Evolutionary conservation across 1,140 invertebrate genomes (phyloP), one percentile per base, ranked within the genome.

Genomic region (Marisa cornuarietis): DNA sequence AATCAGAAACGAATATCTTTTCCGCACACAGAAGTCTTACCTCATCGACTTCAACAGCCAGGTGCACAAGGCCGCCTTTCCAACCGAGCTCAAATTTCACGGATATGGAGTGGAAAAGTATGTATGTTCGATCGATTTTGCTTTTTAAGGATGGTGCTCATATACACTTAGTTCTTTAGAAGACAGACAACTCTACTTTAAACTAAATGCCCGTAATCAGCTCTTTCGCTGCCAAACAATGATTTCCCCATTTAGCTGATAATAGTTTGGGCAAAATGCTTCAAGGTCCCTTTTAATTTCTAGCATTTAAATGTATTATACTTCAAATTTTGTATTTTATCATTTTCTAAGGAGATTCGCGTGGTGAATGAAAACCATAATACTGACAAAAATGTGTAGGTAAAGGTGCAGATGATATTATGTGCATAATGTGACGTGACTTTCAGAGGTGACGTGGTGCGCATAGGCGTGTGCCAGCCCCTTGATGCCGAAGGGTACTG

Each of bases 391-490:
- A 42, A 42, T 42, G 31, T 42, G 31, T 42, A 42, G 2, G 3
- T 42, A 42, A 42, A 6, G 31, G 31, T 42, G 31, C 3, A 6
- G 31, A 42, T 42, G 31, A 42, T 42, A 42, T 6, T 0, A 58
- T 11, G 16, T 11, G 4, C 0, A 11, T 2, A 58, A 14, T 58
- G 8, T 58, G 54, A 9, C 8, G 0, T 58, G 1, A 18, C 16
- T 61, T 58, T 52, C 58, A 79, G 78, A 65, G 71, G 71, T 5
- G 62, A 72, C 31, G 58, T 66, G 20, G 62, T 79, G 18, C 69
- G 78, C 14, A 31, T 79, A 54, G 78, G 69, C 0, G 62, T 79
- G 24, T 79, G 78, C 49, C 76, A 77, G 65, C 76, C 76, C 16
- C 13, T 51, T 31, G 51, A 77, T 24, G 76, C 52, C 4, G 42